Conservation (phyloP, 2,113 vertebrate species). For the Thryonomys swinderianus region DNA sequence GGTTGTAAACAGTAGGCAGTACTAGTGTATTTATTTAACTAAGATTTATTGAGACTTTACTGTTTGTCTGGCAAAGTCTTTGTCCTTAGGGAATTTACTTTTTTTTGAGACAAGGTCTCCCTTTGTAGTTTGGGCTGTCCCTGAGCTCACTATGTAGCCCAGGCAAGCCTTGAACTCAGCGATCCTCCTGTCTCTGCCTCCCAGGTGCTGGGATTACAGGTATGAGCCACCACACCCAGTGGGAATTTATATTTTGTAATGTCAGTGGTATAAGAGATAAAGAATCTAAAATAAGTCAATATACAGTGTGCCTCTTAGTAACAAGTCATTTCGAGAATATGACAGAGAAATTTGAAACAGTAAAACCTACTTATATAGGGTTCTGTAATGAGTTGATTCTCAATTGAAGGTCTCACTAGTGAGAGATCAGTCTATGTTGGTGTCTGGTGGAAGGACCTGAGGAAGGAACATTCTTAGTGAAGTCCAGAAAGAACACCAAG, state of each 20-base stretch:
- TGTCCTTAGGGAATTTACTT: background rate
- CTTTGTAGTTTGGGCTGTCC: no score
- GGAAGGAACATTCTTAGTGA: background rate
- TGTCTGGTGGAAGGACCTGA: background rate
- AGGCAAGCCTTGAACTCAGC: no score
- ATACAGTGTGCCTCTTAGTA: background rate
- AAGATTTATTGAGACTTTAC: background rate
- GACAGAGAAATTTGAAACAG: background rate
- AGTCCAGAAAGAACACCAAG: background rate
- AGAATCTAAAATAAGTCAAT: background rate
- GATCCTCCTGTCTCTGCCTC: no score
- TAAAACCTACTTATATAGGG: background rate
- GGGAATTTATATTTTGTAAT: slow-evolving; percentile 4
- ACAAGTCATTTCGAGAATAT: background rate
- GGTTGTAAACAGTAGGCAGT: background rate
- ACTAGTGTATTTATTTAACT: background rate
- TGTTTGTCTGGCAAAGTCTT: background rate
- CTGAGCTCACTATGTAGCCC: no score
- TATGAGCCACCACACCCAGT: no score
- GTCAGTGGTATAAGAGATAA: background rate
- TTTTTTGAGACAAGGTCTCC: no score
- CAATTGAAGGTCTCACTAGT: background rate
- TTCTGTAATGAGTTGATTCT: background rate
- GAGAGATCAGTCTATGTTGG: background rate
- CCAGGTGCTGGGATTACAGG: no score